Evolutionary conservation across 2,797 vertebrate genomes (phyloP).

Genomic region (Enteromius mattozi): DNA sequence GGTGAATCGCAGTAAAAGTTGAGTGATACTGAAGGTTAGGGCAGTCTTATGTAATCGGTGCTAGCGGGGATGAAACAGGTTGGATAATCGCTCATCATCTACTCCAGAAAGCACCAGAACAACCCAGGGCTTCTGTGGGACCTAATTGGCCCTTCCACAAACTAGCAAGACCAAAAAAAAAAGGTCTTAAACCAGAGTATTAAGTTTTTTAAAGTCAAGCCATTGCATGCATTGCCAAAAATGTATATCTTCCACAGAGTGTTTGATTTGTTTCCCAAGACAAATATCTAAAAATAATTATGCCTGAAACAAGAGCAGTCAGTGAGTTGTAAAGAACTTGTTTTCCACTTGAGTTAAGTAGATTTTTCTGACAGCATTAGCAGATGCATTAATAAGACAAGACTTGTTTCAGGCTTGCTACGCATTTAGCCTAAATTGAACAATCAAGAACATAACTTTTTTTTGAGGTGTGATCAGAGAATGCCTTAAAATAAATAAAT

Average conservation of each 20-base stretch:
- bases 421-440: too few relatives aligned
- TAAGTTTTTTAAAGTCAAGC: not conserved
- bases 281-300: not conserved
- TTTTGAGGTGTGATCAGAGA: not conserved
- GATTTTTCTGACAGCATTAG: not conserved
- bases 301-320: too few relatives aligned
- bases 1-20: not conserved
- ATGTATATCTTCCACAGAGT: not conserved
- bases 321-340: not conserved
- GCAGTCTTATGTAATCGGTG: not conserved
- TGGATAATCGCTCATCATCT: conserved; percentile 5
- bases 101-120: conserved; percentile 39
- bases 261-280: not conserved
- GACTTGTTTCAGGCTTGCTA: too few relatives aligned
- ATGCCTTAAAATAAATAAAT: too few relatives aligned
- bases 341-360: not conserved
- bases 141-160: not conserved
- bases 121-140: not conserved
- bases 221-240: not conserved
- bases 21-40: not conserved
- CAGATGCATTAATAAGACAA: too few relatives aligned
- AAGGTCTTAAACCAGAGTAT: not conserved
- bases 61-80: not conserved
- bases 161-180: not conserved
- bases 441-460: not conserved